Percentiles rank a stretch among this genome's conserved stretches.
These are phyloP conservation scores for Alethe diademata DNA, from an alignment of 2,113 vertebrate genomes.

Conservation along the genomic window DNA sequence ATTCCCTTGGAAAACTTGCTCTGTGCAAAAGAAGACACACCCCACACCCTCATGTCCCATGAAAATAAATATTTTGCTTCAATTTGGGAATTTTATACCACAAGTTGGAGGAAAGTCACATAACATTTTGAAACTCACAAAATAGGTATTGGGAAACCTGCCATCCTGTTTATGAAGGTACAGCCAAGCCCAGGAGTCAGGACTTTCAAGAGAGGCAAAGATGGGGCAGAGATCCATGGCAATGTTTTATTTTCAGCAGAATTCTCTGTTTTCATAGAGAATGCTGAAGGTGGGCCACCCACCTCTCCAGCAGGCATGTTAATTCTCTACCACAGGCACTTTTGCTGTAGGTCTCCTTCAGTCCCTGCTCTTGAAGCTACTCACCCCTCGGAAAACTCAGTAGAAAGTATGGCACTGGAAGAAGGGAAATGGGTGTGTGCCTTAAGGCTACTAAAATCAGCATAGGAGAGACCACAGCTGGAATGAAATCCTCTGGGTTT, in stretches of 20 bases:
- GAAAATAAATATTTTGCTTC: not conserved
- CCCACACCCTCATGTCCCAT: not conserved
- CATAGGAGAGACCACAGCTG: not conserved
- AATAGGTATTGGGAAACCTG: not conserved
- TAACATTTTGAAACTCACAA: not conserved
- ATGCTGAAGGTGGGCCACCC: accelerated
- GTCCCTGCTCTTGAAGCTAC: not conserved
- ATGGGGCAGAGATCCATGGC: not conserved
- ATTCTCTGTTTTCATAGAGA: not conserved
- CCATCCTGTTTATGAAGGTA: not conserved
- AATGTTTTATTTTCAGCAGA: not conserved
- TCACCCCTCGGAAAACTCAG: not conserved
- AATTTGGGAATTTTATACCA: not conserved
- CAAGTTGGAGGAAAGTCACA: not conserved
- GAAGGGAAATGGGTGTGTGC: not conserved
- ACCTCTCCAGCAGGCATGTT: not conserved
- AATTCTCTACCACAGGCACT: not conserved
- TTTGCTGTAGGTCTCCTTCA: not conserved
- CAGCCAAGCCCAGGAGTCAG: not conserved
- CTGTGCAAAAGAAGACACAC: not conserved
- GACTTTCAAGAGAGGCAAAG: not conserved
- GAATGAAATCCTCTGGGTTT: not conserved
- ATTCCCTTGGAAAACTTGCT: not conserved
- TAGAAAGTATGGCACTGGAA: not conserved
- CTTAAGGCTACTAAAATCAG: not conserved